Conservation (phyloP, 2,888 invertebrate genomes). For the Drosophila merina region DNA sequence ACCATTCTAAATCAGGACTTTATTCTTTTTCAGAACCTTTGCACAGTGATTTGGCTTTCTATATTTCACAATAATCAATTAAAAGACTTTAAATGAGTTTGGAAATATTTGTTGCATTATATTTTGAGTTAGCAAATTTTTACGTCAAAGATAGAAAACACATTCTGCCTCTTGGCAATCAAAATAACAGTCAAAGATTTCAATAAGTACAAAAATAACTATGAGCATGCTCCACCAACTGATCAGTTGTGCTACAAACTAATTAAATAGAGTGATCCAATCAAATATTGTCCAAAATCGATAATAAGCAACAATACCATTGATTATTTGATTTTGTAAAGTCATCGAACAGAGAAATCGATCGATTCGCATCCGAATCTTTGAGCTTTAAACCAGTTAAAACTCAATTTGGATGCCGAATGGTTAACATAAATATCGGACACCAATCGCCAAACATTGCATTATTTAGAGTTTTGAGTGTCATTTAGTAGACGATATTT, state of each 20-base stretch:
- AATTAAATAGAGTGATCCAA: conserved; percentile 40
- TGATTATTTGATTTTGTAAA: conserved; percentile 42
- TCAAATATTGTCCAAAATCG: conserved; percentile 22
- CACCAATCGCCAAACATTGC: neutral
- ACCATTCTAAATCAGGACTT: too few species aligned
- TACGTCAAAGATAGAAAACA: conserved; percentile 15
- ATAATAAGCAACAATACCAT: conserved; percentile 41
- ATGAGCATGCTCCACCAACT: conserved; percentile 24
- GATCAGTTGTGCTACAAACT: conserved; percentile 29
- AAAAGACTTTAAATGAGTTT: conserved; percentile 8
- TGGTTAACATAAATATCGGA: neutral
- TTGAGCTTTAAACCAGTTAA: conserved; percentile 47
- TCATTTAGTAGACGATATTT: neutral
- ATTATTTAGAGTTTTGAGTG: neutral
- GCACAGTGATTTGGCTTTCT: too few species aligned
- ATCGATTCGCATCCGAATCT: conserved; percentile 31
- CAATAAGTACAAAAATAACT: conserved; percentile 50
- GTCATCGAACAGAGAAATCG: conserved; percentile 22
- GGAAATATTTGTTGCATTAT: conserved; percentile 60
- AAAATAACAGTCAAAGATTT: conserved; percentile 70
- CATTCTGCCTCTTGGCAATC: conserved; percentile 36
- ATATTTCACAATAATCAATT: neutral
- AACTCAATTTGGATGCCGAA: conserved; percentile 34
- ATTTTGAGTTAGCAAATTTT: conserved; percentile 50
- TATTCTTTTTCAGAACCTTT: too few species aligned